Evolutionary conservation across 2,888 invertebrate species (phyloP).

Genomic region (Autographa pulchrina): DNA sequence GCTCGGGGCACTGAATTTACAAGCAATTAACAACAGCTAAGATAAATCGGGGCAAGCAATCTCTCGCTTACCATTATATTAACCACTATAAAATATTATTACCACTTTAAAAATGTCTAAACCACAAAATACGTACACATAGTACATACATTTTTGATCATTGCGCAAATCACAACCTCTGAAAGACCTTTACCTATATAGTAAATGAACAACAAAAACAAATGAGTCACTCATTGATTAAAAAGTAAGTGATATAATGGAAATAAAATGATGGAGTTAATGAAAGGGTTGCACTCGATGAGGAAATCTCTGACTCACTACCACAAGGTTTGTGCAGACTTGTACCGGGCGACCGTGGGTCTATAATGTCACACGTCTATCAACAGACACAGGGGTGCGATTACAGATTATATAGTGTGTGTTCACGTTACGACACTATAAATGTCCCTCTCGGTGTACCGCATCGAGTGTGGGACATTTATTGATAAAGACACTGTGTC

Average conservation of each 20-base stretch:
- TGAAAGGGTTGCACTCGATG: slow-evolving; percentile 59
- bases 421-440: background rate
- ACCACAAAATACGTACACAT: background rate
- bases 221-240: slow-evolving; percentile 47
- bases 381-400: slow-evolving; percentile 29
- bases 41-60: background rate
- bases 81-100: too few species aligned
- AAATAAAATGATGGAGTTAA: slow-evolving; percentile 47
- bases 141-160: background rate
- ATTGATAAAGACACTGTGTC: background rate
- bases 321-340: slow-evolving; percentile 53
- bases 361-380: slow-evolving; percentile 64
- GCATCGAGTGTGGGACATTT: background rate
- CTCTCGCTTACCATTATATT: too few species aligned
- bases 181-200: background rate
- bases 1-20: background rate
- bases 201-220: slow-evolving; percentile 26
- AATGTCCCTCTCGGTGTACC: background rate
- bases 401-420: slow-evolving; percentile 31
- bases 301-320: slow-evolving; percentile 67
- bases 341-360: slow-evolving; percentile 71
- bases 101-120: background rate
- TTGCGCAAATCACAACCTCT: background rate
- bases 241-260: slow-evolving; percentile 38
- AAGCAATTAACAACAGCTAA: background rate